Conservation (phyloP, 2,797 vertebrate species). For the Catharus ustulatus region DNA sequence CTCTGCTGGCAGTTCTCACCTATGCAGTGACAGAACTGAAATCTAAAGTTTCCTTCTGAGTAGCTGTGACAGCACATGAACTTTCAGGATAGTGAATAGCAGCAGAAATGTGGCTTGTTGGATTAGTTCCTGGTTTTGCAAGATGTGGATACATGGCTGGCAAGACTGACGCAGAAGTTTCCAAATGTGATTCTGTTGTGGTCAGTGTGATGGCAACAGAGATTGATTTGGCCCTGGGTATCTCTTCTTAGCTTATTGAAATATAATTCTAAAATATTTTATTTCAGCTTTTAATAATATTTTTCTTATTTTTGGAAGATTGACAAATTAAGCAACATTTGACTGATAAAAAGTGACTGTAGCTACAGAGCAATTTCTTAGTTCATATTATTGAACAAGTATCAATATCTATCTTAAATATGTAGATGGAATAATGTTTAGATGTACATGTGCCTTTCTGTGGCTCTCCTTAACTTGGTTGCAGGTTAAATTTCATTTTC, state of each 20-base stretch:
- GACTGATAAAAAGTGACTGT: background rate
- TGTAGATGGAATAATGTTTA: background rate
- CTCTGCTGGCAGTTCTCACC: fast-evolving
- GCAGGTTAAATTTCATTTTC: background rate
- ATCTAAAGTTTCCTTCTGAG: background rate
- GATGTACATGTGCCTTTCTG: background rate
- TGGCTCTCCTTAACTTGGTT: background rate
- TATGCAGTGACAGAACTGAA: background rate
- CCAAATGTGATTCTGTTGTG: background rate
- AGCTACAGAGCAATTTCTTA: background rate
- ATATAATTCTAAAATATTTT: slow-evolving; percentile 50
- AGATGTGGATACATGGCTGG: background rate
- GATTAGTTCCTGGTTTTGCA: background rate
- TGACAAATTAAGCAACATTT: slow-evolving; percentile 10
- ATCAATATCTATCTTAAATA: background rate
- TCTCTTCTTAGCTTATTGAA: slow-evolving; percentile 56
- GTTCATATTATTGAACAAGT: background rate
- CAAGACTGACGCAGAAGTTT: background rate
- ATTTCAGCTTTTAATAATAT: slow-evolving; percentile 52
- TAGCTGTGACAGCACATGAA: background rate
- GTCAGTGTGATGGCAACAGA: slow-evolving; percentile 29
- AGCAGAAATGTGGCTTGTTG: background rate
- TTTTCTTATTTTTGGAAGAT: slow-evolving; percentile 59
- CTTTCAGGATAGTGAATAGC: background rate
- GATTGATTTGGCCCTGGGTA: slow-evolving; percentile 38